These are phyloP conservation scores for Brachyhypopomus gauderio DNA, from an alignment of 2,113 vertebrate genomes.

Conservation along the genomic window DNA sequence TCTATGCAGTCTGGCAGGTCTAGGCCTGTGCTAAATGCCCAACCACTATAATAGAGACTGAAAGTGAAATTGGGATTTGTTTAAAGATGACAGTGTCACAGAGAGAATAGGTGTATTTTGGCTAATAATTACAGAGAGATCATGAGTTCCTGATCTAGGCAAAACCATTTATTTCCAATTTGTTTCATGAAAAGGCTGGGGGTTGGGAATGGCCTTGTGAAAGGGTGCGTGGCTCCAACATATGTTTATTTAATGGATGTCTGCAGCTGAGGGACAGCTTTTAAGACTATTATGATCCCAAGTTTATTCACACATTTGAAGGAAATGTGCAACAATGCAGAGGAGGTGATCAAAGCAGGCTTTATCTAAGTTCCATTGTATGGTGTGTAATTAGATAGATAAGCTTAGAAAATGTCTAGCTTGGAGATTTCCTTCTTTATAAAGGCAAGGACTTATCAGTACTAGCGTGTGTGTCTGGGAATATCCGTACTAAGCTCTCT, in stretches of 20 bases:
- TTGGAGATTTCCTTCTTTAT: constrained; percentile 34
- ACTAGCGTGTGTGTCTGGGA: constrained; percentile 36
- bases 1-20: constrained; percentile 30
- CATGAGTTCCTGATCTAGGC: constrained; percentile 15
- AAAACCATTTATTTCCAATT: constrained; percentile 48
- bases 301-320: constrained; percentile 33
- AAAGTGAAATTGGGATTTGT: constrained; percentile 36
- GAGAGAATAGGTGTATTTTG: constrained; percentile 26
- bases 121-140: constrained; percentile 40
- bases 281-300: constrained; percentile 26
- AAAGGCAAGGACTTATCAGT: constrained; percentile 50
- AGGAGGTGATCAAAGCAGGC: constrained; percentile 47
- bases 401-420: constrained; percentile 46
- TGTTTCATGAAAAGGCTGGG: constrained; percentile 28
- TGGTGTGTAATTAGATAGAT: constrained; percentile 57
- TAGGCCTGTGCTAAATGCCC: constrained; percentile 28
- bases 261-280: not conserved
- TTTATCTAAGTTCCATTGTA: constrained; percentile 57
- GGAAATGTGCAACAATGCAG: constrained; percentile 29
- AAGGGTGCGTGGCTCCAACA: not conserved
- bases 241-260: constrained; percentile 46
- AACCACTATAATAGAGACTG: constrained; percentile 27
- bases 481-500: constrained; percentile 48
- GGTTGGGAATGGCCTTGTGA: not conserved
- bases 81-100: constrained; percentile 28